Conservation (phyloP, 2,888 invertebrate genomes). For the Smittia aterrima region DNA sequence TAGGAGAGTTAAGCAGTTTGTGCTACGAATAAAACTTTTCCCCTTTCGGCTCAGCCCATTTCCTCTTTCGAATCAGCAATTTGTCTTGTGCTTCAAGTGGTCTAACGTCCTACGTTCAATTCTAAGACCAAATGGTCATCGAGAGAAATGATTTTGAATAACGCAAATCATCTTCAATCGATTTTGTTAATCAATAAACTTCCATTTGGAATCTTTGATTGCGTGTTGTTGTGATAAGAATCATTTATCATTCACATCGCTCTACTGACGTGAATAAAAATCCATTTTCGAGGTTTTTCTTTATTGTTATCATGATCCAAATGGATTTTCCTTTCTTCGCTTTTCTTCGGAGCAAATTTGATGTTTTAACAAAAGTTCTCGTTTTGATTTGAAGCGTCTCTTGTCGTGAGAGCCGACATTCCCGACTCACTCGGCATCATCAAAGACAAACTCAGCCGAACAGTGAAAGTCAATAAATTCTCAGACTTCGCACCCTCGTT, state of each 20-base stretch:
- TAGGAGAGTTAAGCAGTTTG: background rate
- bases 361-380: background rate
- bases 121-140: background rate
- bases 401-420: background rate
- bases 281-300: background rate
- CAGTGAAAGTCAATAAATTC: background rate
- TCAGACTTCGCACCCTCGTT: background rate
- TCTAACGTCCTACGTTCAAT: background rate
- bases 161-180: background rate
- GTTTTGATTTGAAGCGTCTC: background rate
- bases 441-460: background rate
- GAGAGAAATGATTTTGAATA: background rate
- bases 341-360: background rate
- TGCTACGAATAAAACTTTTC: background rate
- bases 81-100: background rate
- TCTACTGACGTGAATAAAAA: conserved; percentile 1
- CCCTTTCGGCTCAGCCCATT: conserved; percentile 12
- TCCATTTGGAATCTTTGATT: background rate
- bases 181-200: background rate
- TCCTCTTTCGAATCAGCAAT: background rate
- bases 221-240: conserved; percentile 6
- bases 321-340: background rate
- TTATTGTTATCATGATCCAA: background rate
- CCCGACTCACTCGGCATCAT: background rate
- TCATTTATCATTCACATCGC: background rate